Evolutionary conservation across 2,888 invertebrate genomes (phyloP).

Genomic region (Drosophila neotestacea): DNA sequence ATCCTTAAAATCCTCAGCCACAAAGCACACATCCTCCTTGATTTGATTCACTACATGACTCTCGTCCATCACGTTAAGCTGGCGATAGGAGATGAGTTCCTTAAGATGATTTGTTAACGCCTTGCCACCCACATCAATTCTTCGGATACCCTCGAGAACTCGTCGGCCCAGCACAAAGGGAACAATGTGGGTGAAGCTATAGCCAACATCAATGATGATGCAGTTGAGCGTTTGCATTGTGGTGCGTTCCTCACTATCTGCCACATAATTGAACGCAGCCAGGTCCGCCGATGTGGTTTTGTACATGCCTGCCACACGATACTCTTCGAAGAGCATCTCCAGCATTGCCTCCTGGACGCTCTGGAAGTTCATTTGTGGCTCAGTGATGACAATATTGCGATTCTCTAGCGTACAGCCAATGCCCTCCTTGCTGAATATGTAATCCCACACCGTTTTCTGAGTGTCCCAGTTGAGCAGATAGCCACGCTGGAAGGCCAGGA

Average conservation of each 20-base stretch:
- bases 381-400: slow-evolving; percentile 94
- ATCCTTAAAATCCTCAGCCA: slow-evolving; percentile 92
- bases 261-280: slow-evolving; percentile 88
- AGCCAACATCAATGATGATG: slow-evolving; percentile 96
- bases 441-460: slow-evolving; percentile 97
- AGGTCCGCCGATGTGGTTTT: slow-evolving; percentile 93
- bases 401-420: slow-evolving; percentile 92
- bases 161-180: slow-evolving; percentile 94
- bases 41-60: slow-evolving; percentile 99
- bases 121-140: slow-evolving; percentile 98
- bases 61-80: slow-evolving; percentile 99
- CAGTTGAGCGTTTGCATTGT: slow-evolving; percentile 88
- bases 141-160: slow-evolving; percentile 89
- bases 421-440: slow-evolving; percentile 94
- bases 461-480: slow-evolving; percentile 97
- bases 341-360: slow-evolving; percentile 97
- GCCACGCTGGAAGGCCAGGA: slow-evolving; percentile 97
- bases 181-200: slow-evolving; percentile 97
- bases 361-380: slow-evolving; percentile 96
- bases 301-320: slow-evolving; percentile 93
- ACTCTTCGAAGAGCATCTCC: slow-evolving; percentile 99
- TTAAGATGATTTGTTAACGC: slow-evolving; percentile 98
- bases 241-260: slow-evolving; percentile 84
- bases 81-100: slow-evolving; percentile 97
- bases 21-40: slow-evolving; percentile 98